Conservation (phyloP, 1,140 invertebrate species). For the Eriocheir sinensis region DNA sequence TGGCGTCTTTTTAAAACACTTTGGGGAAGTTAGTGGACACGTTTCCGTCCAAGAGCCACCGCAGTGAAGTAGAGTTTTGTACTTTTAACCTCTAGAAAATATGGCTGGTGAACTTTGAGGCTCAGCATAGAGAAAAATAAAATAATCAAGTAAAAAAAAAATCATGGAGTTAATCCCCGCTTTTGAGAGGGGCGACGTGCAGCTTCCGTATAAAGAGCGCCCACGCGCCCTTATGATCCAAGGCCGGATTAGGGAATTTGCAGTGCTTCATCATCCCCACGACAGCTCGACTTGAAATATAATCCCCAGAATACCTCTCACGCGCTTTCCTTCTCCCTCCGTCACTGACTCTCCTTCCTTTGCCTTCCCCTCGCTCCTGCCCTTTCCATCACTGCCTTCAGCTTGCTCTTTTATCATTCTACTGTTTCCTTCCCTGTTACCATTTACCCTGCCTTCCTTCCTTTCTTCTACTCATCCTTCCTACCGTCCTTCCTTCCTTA, state of each 20-base stretch:
- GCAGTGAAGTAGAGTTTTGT: no score
- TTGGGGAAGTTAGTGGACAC: no score
- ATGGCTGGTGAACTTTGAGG: no score
- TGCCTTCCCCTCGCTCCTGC: no score
- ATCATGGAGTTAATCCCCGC: constrained; percentile 1
- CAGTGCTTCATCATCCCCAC: constrained; percentile 8
- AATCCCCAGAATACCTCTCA: neutral
- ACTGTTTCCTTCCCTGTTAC: no score
- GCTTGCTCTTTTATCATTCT: no score
- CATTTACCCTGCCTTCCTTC: neutral
- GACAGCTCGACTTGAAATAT: constrained; percentile 3
- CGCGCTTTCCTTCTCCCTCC: neutral
- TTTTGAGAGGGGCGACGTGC: neutral
- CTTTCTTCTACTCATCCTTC: neutral
- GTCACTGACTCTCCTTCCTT: neutral
- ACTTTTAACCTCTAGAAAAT: no score
- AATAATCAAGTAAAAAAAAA: no score
- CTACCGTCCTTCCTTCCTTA: neutral
- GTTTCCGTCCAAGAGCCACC: no score
- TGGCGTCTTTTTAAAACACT: no score
- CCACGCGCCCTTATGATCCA: neutral
- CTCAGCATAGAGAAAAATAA: no score
- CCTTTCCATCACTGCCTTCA: no score
- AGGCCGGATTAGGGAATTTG: neutral
- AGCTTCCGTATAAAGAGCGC: neutral